phyloP scores from a whole-genome alignment of 1,140 invertebrate species.

The Muscidifurax raptorellus region DNA sequence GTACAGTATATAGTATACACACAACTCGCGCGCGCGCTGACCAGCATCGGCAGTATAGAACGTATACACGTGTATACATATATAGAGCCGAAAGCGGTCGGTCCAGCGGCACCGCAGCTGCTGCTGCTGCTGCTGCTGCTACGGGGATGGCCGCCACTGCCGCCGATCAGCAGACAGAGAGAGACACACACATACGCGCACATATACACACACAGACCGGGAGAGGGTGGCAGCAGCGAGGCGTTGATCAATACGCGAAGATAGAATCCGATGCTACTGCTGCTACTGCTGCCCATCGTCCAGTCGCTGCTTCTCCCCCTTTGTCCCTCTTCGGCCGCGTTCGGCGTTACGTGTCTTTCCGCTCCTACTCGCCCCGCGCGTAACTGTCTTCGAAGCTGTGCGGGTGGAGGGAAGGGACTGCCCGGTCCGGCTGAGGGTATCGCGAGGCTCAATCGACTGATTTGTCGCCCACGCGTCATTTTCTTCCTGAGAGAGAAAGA shows the following conservation, averaged over 20 bases:
- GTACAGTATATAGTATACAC: too few relatives aligned
- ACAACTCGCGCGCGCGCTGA: too few relatives aligned
- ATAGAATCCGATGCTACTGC: constrained; percentile 76
- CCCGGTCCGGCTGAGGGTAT: constrained; percentile 67
- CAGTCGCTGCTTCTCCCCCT: constrained; percentile 50
- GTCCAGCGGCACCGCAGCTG: constrained; percentile 36
- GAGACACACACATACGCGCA: constrained; percentile 61
- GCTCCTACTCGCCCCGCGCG: constrained; percentile 55
- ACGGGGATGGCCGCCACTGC: neutral
- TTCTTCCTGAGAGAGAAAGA: too few relatives aligned
- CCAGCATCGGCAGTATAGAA: too few relatives aligned
- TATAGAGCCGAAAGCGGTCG: neutral
- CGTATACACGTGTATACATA: too few relatives aligned
- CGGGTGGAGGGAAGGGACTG: constrained; percentile 38
- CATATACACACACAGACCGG: constrained; percentile 59
- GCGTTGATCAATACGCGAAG: constrained; percentile 77
- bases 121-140: constrained; percentile 40
- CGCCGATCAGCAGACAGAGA: constrained; percentile 3
- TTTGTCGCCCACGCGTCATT: constrained; percentile 74
- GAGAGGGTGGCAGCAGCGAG: constrained; percentile 66
- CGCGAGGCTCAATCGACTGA: constrained; percentile 73
- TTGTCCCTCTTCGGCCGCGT: constrained; percentile 49
- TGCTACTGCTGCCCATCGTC: constrained; percentile 70
- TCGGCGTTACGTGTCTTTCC: constrained; percentile 55
- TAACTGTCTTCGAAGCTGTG: neutral